A percentile compares a stretch with the other conserved stretches of the same genome.
These are phyloP conservation scores for Limnodromus scolopaceus DNA, from an alignment of 2,797 vertebrate species.

Conservation along the genomic window DNA sequence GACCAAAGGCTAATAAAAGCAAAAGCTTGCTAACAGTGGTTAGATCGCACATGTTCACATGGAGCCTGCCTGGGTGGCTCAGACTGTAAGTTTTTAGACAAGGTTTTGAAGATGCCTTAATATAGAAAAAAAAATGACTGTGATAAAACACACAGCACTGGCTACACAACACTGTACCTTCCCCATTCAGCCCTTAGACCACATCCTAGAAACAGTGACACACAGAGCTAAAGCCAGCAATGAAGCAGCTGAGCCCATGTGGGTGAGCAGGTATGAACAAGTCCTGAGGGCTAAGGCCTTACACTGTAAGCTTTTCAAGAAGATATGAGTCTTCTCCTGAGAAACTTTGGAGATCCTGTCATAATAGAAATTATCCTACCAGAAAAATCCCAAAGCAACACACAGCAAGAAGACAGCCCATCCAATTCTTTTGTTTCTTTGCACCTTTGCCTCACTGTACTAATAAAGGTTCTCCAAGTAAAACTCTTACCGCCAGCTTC, in stretches of 20 bases:
- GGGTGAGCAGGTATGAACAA: not conserved
- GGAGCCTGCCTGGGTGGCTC: not conserved
- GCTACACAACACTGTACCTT: not conserved
- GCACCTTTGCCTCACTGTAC: not conserved
- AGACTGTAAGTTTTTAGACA: not conserved
- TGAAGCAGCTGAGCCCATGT: fast-evolving
- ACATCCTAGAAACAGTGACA: not conserved
- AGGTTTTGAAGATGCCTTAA: not conserved
- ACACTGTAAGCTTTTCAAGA: not conserved
- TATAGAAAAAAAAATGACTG: not conserved
- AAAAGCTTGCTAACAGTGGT: not conserved
- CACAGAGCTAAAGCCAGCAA: not conserved
- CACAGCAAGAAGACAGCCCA: not conserved
- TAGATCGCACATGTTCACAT: not conserved
- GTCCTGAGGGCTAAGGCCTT: not conserved
- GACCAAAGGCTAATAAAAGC: constrained; percentile 51
- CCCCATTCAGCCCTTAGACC: not conserved
- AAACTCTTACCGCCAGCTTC: not conserved
- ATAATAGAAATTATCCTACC: not conserved
- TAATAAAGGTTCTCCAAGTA: not conserved
- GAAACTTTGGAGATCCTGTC: not conserved
- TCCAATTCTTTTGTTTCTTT: not conserved
- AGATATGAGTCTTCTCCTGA: not conserved
- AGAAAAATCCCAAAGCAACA: not conserved
- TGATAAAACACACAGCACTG: not conserved